Evolutionary conservation across 2,888 invertebrate species (phyloP).

Genomic region (Leptinotarsa tumamoca): DNA sequence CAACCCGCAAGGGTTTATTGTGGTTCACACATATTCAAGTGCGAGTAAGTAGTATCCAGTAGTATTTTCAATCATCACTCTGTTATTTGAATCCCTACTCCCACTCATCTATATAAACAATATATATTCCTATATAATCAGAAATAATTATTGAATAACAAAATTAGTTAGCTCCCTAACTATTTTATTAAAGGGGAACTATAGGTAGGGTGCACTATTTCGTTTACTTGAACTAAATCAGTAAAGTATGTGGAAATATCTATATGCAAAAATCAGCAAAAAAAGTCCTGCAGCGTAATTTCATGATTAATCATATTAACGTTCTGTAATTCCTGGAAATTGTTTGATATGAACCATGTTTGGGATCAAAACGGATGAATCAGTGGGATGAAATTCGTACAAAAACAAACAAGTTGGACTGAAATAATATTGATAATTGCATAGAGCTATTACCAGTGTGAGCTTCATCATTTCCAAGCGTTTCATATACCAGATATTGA

Average conservation of each 20-base stretch:
- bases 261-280: background rate
- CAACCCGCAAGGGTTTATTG: too few relatives aligned
- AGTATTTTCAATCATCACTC: too few relatives aligned
- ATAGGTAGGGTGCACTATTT: too few relatives aligned
- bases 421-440: conserved; percentile 2
- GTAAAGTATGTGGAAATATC: background rate
- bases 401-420: background rate
- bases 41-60: too few relatives aligned
- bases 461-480: background rate
- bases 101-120: too few relatives aligned
- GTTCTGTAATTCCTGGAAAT: conserved; percentile 5
- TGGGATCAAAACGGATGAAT: background rate
- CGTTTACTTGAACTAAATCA: background rate
- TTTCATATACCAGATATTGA: background rate
- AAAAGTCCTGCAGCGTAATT: background rate
- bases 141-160: too few relatives aligned
- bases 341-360: background rate
- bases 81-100: too few relatives aligned
- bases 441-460: background rate
- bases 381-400: background rate
- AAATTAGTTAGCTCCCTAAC: too few relatives aligned
- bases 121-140: too few relatives aligned
- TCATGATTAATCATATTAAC: conserved; percentile 4
- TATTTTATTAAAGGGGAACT: too few relatives aligned
- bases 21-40: too few relatives aligned